Evolutionary conservation across 2,797 vertebrate genomes (phyloP).

Genomic region (Sebastes cheni): DNA sequence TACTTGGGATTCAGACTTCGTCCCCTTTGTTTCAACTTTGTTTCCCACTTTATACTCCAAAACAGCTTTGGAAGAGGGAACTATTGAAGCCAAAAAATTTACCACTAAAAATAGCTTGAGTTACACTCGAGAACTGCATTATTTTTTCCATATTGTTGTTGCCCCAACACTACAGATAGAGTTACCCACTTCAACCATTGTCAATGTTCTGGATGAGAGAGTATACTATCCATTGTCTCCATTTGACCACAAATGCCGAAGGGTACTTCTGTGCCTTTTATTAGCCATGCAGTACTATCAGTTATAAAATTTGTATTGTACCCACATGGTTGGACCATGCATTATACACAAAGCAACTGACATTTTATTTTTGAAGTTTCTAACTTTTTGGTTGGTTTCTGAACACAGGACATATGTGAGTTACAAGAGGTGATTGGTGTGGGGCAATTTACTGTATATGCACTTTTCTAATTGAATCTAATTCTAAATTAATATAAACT

Average conservation of each 20-base stretch:
- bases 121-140: conserved; percentile 16
- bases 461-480: neutral
- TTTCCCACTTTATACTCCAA: neutral
- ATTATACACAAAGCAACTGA: neutral
- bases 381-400: neutral
- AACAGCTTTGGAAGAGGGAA: neutral
- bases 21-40: neutral
- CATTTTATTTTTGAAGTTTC: neutral
- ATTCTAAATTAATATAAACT: neutral
- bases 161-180: conserved; percentile 34
- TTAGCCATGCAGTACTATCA: conserved; percentile 10
- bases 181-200: conserved; percentile 33
- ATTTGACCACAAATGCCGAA: conserved; percentile 39
- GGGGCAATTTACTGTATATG: neutral
- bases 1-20: neutral
- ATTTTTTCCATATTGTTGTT: conserved; percentile 24
- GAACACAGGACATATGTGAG: neutral
- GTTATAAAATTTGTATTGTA: conserved; percentile 2
- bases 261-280: conserved; percentile 35
- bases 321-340: neutral
- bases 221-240: conserved; percentile 53
- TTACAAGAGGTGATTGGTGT: neutral
- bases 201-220: conserved; percentile 24
- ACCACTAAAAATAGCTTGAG: conserved; percentile 22
- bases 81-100: neutral